Evolutionary conservation across 1,140 invertebrate species (phyloP).

Genomic region (Piezodorus guildinii): DNA sequence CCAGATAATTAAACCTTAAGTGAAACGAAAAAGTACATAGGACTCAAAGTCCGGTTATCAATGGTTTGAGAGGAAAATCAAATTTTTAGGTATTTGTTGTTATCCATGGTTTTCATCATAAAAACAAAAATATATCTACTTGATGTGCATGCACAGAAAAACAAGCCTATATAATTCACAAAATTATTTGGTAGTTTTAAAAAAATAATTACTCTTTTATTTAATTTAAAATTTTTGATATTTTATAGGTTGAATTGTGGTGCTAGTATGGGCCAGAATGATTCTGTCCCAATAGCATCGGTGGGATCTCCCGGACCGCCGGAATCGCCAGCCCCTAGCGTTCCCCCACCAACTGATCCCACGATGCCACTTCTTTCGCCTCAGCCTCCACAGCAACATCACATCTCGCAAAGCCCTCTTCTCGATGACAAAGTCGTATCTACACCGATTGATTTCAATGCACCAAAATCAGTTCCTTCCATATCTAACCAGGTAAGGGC

Average conservation of each 20-base stretch:
- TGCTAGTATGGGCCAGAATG: constrained; percentile 30
- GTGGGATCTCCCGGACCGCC: constrained; percentile 63
- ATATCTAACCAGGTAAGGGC: constrained; percentile 36
- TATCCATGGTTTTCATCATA: no score
- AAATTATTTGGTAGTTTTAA: no score
- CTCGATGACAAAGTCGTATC: constrained; percentile 35
- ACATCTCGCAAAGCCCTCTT: constrained; percentile 34
- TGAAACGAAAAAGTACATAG: no score
- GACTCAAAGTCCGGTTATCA: no score
- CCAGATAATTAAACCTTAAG: no score
- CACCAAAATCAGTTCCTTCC: constrained; percentile 43
- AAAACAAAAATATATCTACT: no score
- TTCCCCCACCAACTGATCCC: constrained; percentile 56
- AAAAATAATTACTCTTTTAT: no score
- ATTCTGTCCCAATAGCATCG: constrained; percentile 49
- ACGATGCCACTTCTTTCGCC: constrained; percentile 57
- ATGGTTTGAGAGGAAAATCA: no score
- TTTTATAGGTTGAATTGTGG: constrained; percentile 15
- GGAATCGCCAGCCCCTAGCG: constrained; percentile 61
- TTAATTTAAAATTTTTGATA: no score
- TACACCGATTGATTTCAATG: constrained; percentile 37
- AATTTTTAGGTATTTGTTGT: no score
- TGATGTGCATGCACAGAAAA: no score
- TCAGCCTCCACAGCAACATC: constrained; percentile 38
- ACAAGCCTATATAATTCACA: no score